Percentiles rank a stretch among this genome's conserved stretches.
phyloP scores from a whole-genome alignment of 1,140 invertebrate species.

The Drosophila ohnishii region DNA sequence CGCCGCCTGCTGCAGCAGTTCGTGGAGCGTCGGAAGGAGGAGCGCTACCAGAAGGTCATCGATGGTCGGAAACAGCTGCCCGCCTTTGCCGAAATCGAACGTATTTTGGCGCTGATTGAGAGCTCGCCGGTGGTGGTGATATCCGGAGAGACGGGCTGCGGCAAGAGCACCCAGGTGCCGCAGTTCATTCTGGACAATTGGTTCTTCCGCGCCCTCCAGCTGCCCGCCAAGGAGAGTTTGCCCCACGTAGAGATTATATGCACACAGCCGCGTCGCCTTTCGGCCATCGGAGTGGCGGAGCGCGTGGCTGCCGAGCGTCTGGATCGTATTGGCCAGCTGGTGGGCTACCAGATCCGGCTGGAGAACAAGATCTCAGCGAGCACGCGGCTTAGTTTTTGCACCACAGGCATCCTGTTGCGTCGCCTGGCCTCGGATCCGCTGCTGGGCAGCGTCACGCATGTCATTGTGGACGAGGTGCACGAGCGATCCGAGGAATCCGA shows the following conservation, averaged over 20 bases:
- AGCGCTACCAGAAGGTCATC: slow-evolving; percentile 87
- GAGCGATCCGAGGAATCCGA: slow-evolving; percentile 95
- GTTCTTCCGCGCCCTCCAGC: slow-evolving; percentile 72
- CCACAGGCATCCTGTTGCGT: slow-evolving; percentile 94
- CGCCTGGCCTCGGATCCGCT: slow-evolving; percentile 90
- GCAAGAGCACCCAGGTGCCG: slow-evolving; percentile 95
- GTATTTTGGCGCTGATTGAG: slow-evolving; percentile 87
- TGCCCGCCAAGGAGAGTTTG: slow-evolving; percentile 34
- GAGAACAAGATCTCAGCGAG: slow-evolving; percentile 90
- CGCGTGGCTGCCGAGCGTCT: slow-evolving; percentile 93
- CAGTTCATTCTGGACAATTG: slow-evolving; percentile 95
- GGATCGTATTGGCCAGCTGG: slow-evolving; percentile 90
- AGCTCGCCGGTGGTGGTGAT: slow-evolving; percentile 90
- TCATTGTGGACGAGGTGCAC: slow-evolving; percentile 96
- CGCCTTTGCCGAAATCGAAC: slow-evolving; percentile 86
- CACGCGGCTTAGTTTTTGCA: slow-evolving; percentile 94
- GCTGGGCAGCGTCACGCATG: slow-evolving; percentile 89
- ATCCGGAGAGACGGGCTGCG: slow-evolving; percentile 94
- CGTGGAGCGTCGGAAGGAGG: slow-evolving; percentile 85
- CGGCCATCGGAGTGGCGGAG: slow-evolving; percentile 95
- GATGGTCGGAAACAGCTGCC: slow-evolving; percentile 86
- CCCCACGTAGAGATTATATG: slow-evolving; percentile 88
- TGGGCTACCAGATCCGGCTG: slow-evolving; percentile 94
- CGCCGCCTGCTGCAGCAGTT: slow-evolving; percentile 85
- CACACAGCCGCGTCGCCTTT: slow-evolving; percentile 96